phyloP scores from a whole-genome alignment of 2,113 vertebrate species.

The Tyrannus savana region DNA sequence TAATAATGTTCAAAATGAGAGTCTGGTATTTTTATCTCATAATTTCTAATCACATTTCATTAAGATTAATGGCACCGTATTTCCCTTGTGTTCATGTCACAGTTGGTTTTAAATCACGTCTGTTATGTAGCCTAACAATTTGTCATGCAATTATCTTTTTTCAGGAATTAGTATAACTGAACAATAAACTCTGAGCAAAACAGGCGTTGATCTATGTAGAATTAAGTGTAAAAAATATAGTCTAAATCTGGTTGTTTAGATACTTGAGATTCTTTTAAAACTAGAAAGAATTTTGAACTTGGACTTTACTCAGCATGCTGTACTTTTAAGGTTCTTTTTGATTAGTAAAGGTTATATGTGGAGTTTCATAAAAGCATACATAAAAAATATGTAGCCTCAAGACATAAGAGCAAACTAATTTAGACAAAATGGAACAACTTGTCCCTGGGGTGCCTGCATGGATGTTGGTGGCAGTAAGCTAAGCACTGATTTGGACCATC shows the following conservation, averaged over 20 bases:
- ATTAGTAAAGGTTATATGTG: neutral
- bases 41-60: conserved; percentile 20
- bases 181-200: neutral
- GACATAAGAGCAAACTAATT: neutral
- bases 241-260: neutral
- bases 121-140: neutral
- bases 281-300: neutral
- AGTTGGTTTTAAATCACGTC: neutral
- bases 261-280: neutral
- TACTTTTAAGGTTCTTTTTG: neutral
- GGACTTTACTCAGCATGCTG: neutral
- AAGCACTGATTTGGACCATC: neutral
- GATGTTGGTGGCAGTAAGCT: neutral
- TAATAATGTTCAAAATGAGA: neutral
- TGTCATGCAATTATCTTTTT: neutral
- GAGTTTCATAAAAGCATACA: neutral
- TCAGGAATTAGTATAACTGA: neutral
- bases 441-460: neutral
- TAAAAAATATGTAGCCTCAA: neutral
- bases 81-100: neutral
- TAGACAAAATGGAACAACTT: conserved; percentile 15
- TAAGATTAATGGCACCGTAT: neutral
- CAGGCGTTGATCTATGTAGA: neutral
- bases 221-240: neutral
- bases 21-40: conserved; percentile 1